These are phyloP conservation scores for Coleophora deauratella DNA, from an alignment of 2,888 invertebrate species.

Conservation along the genomic window DNA sequence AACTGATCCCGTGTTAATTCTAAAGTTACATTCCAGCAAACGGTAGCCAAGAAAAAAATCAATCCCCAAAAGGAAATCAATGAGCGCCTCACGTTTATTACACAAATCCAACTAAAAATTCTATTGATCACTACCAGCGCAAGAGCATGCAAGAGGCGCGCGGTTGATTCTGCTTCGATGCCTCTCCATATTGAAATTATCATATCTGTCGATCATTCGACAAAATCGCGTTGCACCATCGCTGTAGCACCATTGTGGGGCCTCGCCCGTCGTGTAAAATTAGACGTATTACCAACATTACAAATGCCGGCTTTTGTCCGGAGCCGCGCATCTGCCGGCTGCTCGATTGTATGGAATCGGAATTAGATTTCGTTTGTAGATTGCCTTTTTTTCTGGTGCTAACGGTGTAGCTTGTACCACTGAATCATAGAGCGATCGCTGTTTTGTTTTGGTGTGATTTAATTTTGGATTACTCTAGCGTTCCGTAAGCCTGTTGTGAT, in stretches of 20 bases:
- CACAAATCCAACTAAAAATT: conserved; percentile 3
- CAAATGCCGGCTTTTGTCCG: conserved; percentile 49
- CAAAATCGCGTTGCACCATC: conserved; percentile 33
- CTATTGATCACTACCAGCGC: not conserved
- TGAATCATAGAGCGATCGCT: too few species aligned
- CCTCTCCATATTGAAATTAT: conserved; percentile 69
- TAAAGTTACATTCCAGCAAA: not conserved
- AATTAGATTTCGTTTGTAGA: conserved; percentile 50
- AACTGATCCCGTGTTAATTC: too few species aligned
- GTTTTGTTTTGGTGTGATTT: conserved; percentile 12
- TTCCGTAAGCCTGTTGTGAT: not conserved
- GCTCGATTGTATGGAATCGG: conserved; percentile 48
- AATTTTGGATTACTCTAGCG: not conserved
- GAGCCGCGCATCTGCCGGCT: conserved; percentile 52
- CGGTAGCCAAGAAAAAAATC: not conserved
- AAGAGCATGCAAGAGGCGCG: conserved; percentile 20
- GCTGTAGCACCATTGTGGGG: conserved; percentile 14
- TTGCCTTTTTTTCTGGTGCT: conserved; percentile 25
- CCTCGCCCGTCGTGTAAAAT: conserved; percentile 36
- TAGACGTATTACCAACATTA: conserved; percentile 48
- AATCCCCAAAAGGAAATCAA: not conserved
- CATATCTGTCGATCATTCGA: conserved; percentile 63
- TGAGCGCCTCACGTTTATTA: not conserved
- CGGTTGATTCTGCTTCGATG: conserved; percentile 34
- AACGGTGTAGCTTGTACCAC: conserved; percentile 17